These are phyloP conservation scores for Serinus canaria DNA, from an alignment of 2,113 vertebrate species.

Conservation along the genomic window DNA sequence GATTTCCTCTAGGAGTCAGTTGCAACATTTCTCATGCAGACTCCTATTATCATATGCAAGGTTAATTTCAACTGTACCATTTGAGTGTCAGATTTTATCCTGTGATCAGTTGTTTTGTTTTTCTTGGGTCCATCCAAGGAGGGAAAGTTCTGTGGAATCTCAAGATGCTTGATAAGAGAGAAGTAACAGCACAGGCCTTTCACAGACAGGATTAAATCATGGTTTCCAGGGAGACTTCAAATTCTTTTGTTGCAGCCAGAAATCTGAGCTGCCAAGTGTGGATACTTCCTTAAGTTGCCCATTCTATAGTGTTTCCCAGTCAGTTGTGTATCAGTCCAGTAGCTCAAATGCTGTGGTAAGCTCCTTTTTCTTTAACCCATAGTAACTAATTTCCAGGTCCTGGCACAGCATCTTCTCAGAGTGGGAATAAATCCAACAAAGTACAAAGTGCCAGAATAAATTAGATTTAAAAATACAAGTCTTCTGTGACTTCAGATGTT, in stretches of 20 bases:
- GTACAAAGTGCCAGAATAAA: constrained; percentile 53
- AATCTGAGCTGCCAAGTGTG: constrained; percentile 7
- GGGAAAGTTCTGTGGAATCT: constrained; percentile 51
- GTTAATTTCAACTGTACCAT: neutral
- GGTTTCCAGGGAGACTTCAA: constrained; percentile 47
- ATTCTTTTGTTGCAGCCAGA: constrained; percentile 22
- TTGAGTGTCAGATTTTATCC: neutral
- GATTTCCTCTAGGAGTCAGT: neutral
- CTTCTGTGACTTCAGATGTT: constrained; percentile 39
- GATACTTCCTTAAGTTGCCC: constrained; percentile 19
- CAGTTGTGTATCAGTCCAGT: neutral
- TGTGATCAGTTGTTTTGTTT: constrained; percentile 61
- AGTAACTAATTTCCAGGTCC: neutral
- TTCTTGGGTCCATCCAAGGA: constrained; percentile 25
- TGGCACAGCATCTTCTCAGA: constrained; percentile 46
- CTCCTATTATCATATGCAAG: neutral
- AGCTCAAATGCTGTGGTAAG: neutral
- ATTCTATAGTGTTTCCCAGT: constrained; percentile 17
- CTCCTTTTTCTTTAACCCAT: neutral
- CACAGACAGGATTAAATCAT: constrained; percentile 61
- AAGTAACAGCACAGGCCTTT: constrained; percentile 56
- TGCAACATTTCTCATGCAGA: neutral
- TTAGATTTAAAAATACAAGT: constrained; percentile 23
- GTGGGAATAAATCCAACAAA: constrained; percentile 40
- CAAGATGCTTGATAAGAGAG: constrained; percentile 67